phyloP scores from a whole-genome alignment of 2,113 vertebrate genomes.

The Polypterus bichir region DNA sequence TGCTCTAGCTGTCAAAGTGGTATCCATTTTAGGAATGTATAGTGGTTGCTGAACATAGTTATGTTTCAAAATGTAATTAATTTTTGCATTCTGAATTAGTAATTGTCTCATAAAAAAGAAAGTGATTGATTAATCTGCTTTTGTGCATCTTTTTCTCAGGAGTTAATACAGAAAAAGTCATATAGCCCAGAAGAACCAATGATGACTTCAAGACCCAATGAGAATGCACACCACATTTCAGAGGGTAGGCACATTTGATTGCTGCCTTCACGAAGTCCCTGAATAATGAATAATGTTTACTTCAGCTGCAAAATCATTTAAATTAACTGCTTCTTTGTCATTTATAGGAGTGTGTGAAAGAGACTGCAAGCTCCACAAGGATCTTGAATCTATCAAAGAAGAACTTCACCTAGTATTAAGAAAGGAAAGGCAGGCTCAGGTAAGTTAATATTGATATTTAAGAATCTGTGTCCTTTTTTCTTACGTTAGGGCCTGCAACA shows the following conservation, averaged over 20 bases:
- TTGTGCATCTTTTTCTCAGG: conserved; percentile 24
- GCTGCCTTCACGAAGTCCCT: no score
- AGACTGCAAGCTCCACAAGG: conserved; percentile 44
- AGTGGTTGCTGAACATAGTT: no score
- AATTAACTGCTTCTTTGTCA: not conserved
- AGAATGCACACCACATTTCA: conserved; percentile 8
- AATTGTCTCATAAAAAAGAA: no score
- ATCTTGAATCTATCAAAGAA: conserved; percentile 55
- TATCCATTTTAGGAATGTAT: no score
- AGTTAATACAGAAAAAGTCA: conserved; percentile 34
- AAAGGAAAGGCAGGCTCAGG: conserved; percentile 68
- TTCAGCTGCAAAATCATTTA: no score
- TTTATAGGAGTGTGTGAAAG: conserved; percentile 4
- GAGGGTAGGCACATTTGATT: no score
- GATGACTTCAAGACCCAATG: conserved; percentile 28
- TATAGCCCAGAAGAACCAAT: conserved; percentile 32
- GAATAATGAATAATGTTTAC: no score
- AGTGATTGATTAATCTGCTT: not conserved
- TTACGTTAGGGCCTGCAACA: no score
- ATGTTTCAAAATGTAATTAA: no score
- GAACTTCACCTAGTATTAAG: conserved; percentile 62
- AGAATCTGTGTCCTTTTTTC: no score
- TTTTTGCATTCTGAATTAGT: no score
- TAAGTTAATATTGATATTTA: conserved; percentile 24
- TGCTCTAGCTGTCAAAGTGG: no score